phyloP scores from a whole-genome alignment of 2,888 invertebrate genomes.

The Mesoligia furuncula region DNA sequence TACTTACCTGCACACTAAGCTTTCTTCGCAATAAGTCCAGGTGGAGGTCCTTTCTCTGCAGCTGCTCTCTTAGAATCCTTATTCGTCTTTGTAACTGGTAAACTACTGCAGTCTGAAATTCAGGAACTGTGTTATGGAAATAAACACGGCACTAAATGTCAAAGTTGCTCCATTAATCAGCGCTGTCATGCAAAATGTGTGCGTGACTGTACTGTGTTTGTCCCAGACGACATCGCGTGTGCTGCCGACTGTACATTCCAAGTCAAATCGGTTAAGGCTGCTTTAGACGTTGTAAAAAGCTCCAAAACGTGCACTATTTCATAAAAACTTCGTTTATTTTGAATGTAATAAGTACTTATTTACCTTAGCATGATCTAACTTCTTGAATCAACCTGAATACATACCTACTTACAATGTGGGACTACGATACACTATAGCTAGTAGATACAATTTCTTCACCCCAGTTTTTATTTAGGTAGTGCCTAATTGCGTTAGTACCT shows the following conservation, averaged over 20 bases:
- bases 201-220: conserved; percentile 52
- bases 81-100: conserved; percentile 97
- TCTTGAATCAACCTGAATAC: background rate
- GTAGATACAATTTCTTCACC: background rate
- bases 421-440: background rate
- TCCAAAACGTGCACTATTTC: conserved; percentile 24
- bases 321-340: conserved; percentile 3
- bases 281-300: conserved; percentile 22
- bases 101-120: conserved; percentile 94
- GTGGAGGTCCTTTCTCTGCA: conserved; percentile 97
- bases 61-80: conserved; percentile 96
- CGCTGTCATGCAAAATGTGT: conserved; percentile 52
- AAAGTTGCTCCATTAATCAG: conserved; percentile 44
- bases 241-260: conserved; percentile 34
- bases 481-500: background rate
- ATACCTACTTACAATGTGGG: background rate
- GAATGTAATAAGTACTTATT: too few species aligned
- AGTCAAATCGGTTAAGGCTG: conserved; percentile 29
- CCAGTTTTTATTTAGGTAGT: background rate
- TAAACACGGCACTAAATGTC: conserved; percentile 35
- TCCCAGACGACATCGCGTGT: conserved; percentile 54
- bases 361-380: conserved; percentile 4
- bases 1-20: conserved; percentile 95
- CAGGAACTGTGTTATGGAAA: conserved; percentile 9
- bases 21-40: conserved; percentile 97